Percentiles rank a stretch among this genome's conserved stretches.
Evolutionary conservation across 2,113 vertebrate genomes (phyloP).

Genomic region (Sander vitreus): DNA sequence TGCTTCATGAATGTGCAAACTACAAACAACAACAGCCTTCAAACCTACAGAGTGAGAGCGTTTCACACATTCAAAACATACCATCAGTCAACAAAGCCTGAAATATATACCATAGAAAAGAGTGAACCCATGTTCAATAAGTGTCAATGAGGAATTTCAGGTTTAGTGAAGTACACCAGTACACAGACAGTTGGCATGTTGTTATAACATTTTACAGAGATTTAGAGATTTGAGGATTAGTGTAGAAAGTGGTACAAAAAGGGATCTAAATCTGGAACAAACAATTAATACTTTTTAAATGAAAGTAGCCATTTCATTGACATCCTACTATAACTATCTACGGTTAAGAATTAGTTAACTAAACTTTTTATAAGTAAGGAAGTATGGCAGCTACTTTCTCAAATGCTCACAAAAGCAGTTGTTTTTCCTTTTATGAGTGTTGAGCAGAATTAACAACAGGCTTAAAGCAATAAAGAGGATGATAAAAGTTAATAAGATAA

Average conservation of each 20-base stretch:
- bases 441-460: slow-evolving; percentile 42
- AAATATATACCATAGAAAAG: not conserved
- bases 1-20: not conserved
- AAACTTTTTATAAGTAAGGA: slow-evolving; percentile 36
- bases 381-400: slow-evolving; percentile 35
- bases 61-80: not conserved
- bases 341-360: slow-evolving; percentile 13
- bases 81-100: not conserved
- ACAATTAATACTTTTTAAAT: slow-evolving; percentile 24
- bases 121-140: not conserved
- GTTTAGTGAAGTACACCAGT: not conserved
- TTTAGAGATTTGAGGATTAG: not conserved
- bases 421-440: slow-evolving; percentile 43
- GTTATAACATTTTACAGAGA: not conserved
- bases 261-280: slow-evolving; percentile 11
- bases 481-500: slow-evolving; percentile 62
- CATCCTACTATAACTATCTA: not conserved
- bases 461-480: slow-evolving; percentile 50
- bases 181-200: slow-evolving; percentile 16
- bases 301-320: slow-evolving; percentile 28
- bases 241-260: not conserved
- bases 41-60: not conserved
- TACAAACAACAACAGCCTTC: not conserved
- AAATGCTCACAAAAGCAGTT: slow-evolving; percentile 39
- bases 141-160: slow-evolving; percentile 4